A percentile compares a stretch with the other conserved stretches of the same genome.
These are phyloP conservation scores for Corythornis vintsioides DNA, from an alignment of 2,113 vertebrate genomes.

Conservation along the genomic window DNA sequence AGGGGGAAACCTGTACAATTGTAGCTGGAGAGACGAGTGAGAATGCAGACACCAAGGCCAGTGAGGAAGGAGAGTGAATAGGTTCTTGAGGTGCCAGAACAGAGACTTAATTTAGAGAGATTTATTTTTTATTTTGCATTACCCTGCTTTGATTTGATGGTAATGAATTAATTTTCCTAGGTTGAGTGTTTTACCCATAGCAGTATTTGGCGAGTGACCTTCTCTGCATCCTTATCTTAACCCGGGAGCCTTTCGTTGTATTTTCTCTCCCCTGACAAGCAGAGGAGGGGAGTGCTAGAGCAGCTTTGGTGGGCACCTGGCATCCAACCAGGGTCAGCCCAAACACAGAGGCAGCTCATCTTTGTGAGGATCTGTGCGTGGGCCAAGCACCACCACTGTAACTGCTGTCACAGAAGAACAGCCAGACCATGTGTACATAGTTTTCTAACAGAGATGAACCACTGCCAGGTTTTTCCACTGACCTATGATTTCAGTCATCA, in stretches of 20 bases:
- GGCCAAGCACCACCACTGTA: background rate
- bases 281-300: background rate
- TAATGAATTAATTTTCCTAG: background rate
- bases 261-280: background rate
- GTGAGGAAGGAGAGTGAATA: background rate
- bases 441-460: background rate
- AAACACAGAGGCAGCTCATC: background rate
- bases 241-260: background rate
- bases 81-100: background rate
- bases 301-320: background rate
- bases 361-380: background rate
- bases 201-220: background rate
- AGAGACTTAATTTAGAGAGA: background rate
- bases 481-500: constrained; percentile 46
- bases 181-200: background rate
- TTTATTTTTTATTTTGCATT: background rate
- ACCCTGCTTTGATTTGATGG: background rate
- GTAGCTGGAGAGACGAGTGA: background rate
- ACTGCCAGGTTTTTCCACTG: constrained; percentile 23
- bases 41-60: background rate
- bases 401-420: background rate
- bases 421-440: accelerated
- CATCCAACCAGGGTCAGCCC: background rate
- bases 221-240: background rate
- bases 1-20: background rate